These are phyloP conservation scores for Amphilophus citrinellus DNA, from an alignment of 2,113 vertebrate species.

Conservation along the genomic window DNA sequence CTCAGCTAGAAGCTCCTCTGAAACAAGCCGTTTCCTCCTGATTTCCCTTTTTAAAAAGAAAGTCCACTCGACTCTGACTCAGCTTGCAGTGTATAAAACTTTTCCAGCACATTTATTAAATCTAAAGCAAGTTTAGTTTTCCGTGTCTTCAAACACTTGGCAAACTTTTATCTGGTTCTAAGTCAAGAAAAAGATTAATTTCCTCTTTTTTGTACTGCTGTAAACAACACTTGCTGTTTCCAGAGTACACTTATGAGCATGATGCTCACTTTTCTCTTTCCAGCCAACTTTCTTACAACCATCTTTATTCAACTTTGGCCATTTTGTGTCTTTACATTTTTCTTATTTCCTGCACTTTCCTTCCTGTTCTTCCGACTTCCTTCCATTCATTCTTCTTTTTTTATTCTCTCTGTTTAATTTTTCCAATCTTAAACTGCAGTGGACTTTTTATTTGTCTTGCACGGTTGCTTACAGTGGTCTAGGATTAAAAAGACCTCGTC, in stretches of 20 bases:
- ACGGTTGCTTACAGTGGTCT: background rate
- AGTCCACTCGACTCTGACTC: background rate
- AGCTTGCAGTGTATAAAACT: background rate
- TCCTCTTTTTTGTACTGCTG: background rate
- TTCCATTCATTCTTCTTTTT: background rate
- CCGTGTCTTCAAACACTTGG: background rate
- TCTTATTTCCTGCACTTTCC: background rate
- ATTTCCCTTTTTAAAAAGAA: background rate
- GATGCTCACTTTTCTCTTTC: background rate
- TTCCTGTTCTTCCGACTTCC: background rate
- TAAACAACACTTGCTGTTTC: conserved; percentile 3
- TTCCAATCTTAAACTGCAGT: background rate
- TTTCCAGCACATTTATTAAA: conserved; percentile 1
- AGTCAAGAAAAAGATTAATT: background rate
- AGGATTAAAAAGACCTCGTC: background rate
- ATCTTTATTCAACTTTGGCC: background rate
- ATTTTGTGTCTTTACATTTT: background rate
- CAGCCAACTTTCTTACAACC: background rate
- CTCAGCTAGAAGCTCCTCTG: background rate
- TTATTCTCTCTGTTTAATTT: conserved; percentile 2
- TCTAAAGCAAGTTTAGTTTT: background rate
- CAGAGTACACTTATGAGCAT: background rate
- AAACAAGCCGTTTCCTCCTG: background rate
- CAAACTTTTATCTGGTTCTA: background rate
- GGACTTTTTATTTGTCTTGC: background rate